A percentile compares a stretch with the other conserved stretches of the same genome.
Evolutionary conservation across 2,797 vertebrate species (phyloP).

Genomic region (Enteromius trimaculatus): DNA sequence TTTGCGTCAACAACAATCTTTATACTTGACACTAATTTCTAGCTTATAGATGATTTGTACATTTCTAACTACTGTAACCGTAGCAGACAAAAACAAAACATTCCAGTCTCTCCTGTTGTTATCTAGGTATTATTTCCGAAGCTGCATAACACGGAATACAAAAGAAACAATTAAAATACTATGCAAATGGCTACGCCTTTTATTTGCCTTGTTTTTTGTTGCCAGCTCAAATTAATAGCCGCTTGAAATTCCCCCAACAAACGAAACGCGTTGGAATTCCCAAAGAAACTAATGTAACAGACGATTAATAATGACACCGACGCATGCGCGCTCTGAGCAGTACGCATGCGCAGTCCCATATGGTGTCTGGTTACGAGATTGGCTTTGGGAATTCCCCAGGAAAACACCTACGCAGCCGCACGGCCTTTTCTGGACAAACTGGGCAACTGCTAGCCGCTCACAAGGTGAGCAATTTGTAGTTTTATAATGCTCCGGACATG

Average conservation of each 20-base stretch:
- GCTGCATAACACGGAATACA: not conserved
- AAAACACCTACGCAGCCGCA: conserved; percentile 55
- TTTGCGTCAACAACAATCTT: not conserved
- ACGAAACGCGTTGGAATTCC: not conserved
- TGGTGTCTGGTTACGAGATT: conserved; percentile 44
- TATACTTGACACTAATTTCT: not conserved
- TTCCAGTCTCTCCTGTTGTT: not conserved
- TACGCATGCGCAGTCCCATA: conserved; percentile 46
- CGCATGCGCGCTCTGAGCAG: not conserved
- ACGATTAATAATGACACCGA: not conserved
- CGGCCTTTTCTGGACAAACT: conserved; percentile 53
- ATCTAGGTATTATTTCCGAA: not conserved
- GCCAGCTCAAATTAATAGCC: not conserved
- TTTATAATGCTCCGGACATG: conserved; percentile 59
- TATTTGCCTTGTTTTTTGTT: not conserved
- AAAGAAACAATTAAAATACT: not conserved
- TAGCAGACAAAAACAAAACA: not conserved
- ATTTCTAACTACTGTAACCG: not conserved
- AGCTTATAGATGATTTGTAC: not conserved
- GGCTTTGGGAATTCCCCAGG: conserved; percentile 69
- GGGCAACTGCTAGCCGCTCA: not conserved
- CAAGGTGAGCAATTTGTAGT: conserved; percentile 22
- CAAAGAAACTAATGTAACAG: not conserved
- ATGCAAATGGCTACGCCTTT: not conserved
- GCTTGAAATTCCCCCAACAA: not conserved